These are phyloP conservation scores for Sander vitreus DNA, from an alignment of 2,113 vertebrate species.

Conservation along the genomic window DNA sequence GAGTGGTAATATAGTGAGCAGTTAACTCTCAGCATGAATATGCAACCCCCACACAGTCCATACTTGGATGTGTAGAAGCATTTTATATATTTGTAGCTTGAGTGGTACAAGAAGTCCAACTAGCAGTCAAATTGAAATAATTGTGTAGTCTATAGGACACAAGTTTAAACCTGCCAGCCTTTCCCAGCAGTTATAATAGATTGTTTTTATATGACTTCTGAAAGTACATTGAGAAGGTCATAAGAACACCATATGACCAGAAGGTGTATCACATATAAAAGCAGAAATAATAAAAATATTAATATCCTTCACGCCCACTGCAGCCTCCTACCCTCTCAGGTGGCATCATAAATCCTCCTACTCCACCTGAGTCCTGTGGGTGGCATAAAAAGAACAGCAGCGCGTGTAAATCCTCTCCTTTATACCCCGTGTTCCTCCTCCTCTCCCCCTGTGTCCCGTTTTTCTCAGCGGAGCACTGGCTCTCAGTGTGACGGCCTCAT, in stretches of 20 bases:
- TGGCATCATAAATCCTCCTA: conserved; percentile 43
- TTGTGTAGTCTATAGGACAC: too few species aligned
- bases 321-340: conserved; percentile 19
- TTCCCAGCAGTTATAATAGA: too few species aligned
- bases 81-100: too few species aligned
- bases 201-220: background rate
- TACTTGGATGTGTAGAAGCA: too few species aligned
- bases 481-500: conserved; percentile 70
- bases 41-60: too few species aligned
- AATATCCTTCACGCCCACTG: conserved; percentile 39
- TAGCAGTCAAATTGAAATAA: too few species aligned
- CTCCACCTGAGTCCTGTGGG: conserved; percentile 59
- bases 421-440: conserved; percentile 33
- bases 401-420: conserved; percentile 61
- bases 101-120: too few species aligned
- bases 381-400: conserved; percentile 62
- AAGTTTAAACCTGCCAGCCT: too few species aligned
- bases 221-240: conserved; percentile 30
- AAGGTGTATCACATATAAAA: conserved; percentile 32
- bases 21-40: too few species aligned
- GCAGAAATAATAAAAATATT: conserved; percentile 47
- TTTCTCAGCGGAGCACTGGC: conserved; percentile 32
- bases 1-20: too few species aligned
- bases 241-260: conserved; percentile 30
- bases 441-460: conserved; percentile 24